A percentile compares a stretch with the other conserved stretches of the same genome.
phyloP scores from a whole-genome alignment of 2,888 invertebrate species.

The Mythimna loreyi region DNA sequence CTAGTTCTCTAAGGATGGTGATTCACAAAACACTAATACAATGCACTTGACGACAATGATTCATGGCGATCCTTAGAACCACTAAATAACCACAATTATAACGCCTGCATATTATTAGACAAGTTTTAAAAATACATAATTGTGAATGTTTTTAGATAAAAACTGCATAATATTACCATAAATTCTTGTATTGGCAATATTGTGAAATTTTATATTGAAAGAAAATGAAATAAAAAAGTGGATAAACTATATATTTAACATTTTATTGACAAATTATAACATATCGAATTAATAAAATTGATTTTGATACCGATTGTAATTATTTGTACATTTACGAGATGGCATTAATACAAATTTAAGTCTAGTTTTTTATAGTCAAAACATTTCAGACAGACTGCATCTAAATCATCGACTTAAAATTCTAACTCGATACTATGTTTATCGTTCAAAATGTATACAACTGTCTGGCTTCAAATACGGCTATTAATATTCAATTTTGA shows the following conservation, averaged over 20 bases:
- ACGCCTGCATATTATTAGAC: constrained; percentile 50
- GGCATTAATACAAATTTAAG: constrained; percentile 44
- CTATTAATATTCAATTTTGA: constrained; percentile 39
- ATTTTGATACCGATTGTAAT: constrained; percentile 53
- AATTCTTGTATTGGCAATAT: constrained; percentile 54
- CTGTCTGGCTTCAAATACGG: constrained; percentile 28
- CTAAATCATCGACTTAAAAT: constrained; percentile 50
- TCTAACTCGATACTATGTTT: constrained; percentile 41
- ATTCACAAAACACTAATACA: constrained; percentile 69
- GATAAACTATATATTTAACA: constrained; percentile 54
- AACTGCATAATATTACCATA: constrained; percentile 61
- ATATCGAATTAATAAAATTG: constrained; percentile 55
- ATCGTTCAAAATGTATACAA: constrained; percentile 15
- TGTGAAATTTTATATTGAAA: constrained; percentile 45
- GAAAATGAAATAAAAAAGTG: constrained; percentile 51
- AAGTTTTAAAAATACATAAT: constrained; percentile 57
- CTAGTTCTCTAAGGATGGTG: constrained; percentile 55
- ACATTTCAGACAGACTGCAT: constrained; percentile 35
- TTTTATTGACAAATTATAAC: constrained; percentile 59
- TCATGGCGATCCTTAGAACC: constrained; percentile 53
- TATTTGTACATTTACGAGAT: constrained; percentile 52
- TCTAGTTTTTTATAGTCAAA: constrained; percentile 41
- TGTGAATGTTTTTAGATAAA: constrained; percentile 56
- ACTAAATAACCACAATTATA: constrained; percentile 54
- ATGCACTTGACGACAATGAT: constrained; percentile 65